These are phyloP conservation scores for Macquaria australasica DNA, from an alignment of 2,113 vertebrate genomes.

Conservation along the genomic window DNA sequence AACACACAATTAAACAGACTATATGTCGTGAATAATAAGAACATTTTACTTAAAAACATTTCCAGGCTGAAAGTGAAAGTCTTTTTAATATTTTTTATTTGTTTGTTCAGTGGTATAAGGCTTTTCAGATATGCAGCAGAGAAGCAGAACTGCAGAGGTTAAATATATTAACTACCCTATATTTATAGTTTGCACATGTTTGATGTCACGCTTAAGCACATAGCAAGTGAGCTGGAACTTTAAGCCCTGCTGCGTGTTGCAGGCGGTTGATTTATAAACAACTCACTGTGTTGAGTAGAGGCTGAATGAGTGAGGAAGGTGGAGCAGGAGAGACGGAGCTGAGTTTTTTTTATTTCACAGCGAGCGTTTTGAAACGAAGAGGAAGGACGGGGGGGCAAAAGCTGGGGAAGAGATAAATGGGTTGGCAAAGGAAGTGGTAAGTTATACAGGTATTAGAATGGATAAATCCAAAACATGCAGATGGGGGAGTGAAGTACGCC, in stretches of 20 bases:
- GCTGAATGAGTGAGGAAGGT: conserved; percentile 16
- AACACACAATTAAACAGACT: no score
- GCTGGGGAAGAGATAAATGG: conserved; percentile 29
- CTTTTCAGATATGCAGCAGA: background rate
- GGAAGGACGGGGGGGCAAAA: background rate
- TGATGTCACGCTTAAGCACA: background rate
- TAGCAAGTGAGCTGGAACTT: conserved; percentile 28
- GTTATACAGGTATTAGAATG: conserved; percentile 58
- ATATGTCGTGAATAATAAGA: no score
- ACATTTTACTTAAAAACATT: background rate
- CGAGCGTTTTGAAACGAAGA: conserved; percentile 32
- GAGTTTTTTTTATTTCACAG: conserved; percentile 30
- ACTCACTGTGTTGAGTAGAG: background rate
- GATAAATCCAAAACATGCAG: conserved; percentile 47
- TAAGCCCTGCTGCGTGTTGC: background rate
- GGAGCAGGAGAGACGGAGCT: conserved; percentile 9
- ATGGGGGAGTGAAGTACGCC: conserved; percentile 11
- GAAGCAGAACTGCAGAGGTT: no score
- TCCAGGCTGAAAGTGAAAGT: background rate
- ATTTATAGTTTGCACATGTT: no score
- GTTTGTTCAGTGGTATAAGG: background rate
- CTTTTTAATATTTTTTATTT: background rate
- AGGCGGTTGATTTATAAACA: conserved; percentile 32
- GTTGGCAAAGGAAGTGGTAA: conserved; percentile 38
- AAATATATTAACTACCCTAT: background rate